These are phyloP conservation scores for Lepus americanus DNA, from an alignment of 2,113 vertebrate species.

Conservation along the genomic window DNA sequence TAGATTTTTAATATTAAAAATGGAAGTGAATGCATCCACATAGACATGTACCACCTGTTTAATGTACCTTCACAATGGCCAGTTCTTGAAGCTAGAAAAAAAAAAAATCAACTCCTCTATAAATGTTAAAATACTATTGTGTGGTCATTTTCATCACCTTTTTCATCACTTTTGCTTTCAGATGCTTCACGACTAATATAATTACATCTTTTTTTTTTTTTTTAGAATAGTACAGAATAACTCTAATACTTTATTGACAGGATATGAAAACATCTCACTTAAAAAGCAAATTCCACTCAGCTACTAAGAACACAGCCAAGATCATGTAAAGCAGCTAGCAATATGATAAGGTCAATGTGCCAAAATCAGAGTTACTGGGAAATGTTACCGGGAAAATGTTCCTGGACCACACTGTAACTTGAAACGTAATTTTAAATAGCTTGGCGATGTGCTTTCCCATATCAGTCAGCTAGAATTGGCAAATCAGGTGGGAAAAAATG, in stretches of 20 bases:
- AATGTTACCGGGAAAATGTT: conserved; percentile 7
- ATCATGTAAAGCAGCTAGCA: not conserved
- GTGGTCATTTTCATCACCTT: not conserved
- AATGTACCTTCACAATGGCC: not conserved
- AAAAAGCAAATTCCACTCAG: conserved; percentile 28
- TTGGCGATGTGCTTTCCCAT: not conserved
- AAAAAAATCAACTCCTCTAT: not conserved
- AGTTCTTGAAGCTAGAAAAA: not conserved
- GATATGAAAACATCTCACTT: not conserved
- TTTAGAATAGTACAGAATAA: conserved; percentile 29
- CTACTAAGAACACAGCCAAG: conserved; percentile 1
- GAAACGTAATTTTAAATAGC: not conserved
- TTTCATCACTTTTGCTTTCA: conserved; percentile 33
- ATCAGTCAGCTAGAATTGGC: not conserved
- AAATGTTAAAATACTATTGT: conserved; percentile 43
- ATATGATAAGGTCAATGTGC: not conserved
- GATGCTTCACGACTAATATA: conserved; percentile 35
- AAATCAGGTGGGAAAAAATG: not conserved
- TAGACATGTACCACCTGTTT: not conserved
- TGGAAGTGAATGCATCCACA: conserved; percentile 26
- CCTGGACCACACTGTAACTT: not conserved
- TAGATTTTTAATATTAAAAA: conserved; percentile 59
- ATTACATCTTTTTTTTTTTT: conserved; percentile 37
- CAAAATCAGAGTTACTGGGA: not conserved
- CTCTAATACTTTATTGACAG: not conserved